These are phyloP conservation scores for Pogonocherus hispidulus DNA, from an alignment of 2,888 invertebrate genomes.

Conservation along the genomic window DNA sequence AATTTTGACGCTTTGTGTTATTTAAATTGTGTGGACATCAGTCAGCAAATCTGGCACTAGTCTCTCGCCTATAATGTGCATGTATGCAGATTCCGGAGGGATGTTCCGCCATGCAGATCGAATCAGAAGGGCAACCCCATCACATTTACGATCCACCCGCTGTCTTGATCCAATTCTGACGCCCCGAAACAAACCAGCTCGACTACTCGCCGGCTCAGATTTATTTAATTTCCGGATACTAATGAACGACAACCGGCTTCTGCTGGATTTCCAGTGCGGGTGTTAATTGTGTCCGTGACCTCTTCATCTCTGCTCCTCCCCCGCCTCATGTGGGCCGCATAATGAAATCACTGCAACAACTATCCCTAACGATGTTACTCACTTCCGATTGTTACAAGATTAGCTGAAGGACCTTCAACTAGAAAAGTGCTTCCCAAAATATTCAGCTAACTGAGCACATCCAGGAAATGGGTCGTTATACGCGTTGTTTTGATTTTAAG, in stretches of 20 bases:
- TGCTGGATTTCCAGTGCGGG: constrained; percentile 42
- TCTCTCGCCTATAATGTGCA: not conserved
- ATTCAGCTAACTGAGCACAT: constrained; percentile 23
- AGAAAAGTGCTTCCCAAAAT: constrained; percentile 30
- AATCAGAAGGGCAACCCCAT: constrained; percentile 47
- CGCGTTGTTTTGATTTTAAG: constrained; percentile 18
- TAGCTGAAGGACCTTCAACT: constrained; percentile 30
- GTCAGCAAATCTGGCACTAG: too few relatives aligned
- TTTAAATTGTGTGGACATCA: too few relatives aligned
- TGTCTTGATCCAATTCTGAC: constrained; percentile 64
- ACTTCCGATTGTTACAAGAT: constrained; percentile 35
- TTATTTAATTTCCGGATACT: constrained; percentile 64
- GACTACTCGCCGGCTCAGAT: constrained; percentile 56
- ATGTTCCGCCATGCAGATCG: constrained; percentile 41
- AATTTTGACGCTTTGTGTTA: too few relatives aligned
- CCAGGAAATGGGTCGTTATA: constrained; percentile 30
- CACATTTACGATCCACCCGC: constrained; percentile 24
- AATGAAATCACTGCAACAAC: constrained; percentile 47
- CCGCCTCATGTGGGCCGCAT: constrained; percentile 42
- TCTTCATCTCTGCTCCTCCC: constrained; percentile 32
- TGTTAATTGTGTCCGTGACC: constrained; percentile 49
- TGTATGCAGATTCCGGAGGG: too few relatives aligned
- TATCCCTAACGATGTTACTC: constrained; percentile 40
- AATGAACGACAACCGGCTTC: constrained; percentile 60
- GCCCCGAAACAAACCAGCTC: constrained; percentile 54